These are phyloP conservation scores for Coreoperca whiteheadi DNA, from an alignment of 2,113 vertebrate species.

Conservation along the genomic window DNA sequence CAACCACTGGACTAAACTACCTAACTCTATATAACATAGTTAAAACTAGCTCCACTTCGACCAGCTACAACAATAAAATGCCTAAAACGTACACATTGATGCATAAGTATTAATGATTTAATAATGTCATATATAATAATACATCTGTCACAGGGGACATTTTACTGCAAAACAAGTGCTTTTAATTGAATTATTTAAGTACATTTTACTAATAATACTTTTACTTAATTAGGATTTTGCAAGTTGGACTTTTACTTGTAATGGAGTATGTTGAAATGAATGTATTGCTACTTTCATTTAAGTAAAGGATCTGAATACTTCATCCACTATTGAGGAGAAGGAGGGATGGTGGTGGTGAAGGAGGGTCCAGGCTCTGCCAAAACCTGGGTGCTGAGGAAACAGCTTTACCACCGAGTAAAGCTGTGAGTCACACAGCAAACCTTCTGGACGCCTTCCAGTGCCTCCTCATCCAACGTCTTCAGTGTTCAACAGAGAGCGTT, in stretches of 20 bases:
- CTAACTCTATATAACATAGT: not conserved
- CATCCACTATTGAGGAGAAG: not conserved
- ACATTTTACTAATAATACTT: not conserved
- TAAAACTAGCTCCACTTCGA: not conserved
- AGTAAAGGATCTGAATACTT: not conserved
- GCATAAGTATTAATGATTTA: not conserved
- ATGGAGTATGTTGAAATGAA: not conserved
- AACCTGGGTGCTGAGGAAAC: conserved; percentile 43
- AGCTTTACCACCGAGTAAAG: conserved; percentile 45
- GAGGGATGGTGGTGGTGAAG: not conserved
- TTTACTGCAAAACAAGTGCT: not conserved
- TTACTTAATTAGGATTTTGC: not conserved
- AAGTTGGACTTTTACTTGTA: not conserved
- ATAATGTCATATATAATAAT: not conserved
- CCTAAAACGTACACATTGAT: too few species aligned
- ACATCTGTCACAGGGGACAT: not conserved
- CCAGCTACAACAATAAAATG: not conserved
- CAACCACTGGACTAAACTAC: not conserved
- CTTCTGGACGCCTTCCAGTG: conserved; percentile 57
- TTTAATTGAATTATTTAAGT: too few species aligned
- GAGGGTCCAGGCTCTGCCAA: conserved; percentile 27
- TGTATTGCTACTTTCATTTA: not conserved
- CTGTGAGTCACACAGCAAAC: conserved; percentile 48
- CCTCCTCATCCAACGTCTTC: conserved; percentile 45
- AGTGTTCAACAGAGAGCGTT: conserved; percentile 43